Evolutionary conservation across 2,888 invertebrate genomes (phyloP), one percentile per base, ranked within the genome.

Genomic region (Pogonocherus hispidulus): DNA sequence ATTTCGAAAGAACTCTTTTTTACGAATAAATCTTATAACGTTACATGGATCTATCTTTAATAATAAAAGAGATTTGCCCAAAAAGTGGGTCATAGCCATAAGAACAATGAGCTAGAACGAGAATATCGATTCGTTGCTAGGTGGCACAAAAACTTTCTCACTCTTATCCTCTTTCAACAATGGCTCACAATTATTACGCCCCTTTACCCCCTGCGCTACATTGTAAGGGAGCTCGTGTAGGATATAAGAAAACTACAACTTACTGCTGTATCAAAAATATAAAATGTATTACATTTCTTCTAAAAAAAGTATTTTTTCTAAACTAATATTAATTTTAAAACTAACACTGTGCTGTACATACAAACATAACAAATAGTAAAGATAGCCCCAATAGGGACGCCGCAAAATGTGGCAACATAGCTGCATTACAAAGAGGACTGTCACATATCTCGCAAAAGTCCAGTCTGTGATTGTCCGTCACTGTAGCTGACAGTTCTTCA

Each of bases 391-490:
- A 1, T n/a, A n/a, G n/a, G 3, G 37, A 4, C 11, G 9, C 2
- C 1, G 14, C 18, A 37, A 19, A 35, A 11, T 23, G 2, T 1
- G 22, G 49, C 18, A 8, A 11, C 11, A 22, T 23, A 14, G 47
- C 64, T 0, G 56, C 35, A 37, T 64, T 64, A 20, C 64, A 64
- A 6, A 64, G 47, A 19, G 64, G 8, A 37, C 14, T 37, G 37
- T 56, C 49, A 5, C 64, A 64, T 1, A 22, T 27, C 8, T n/a
- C 35, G 19, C 64, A 64, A 20, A 8, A 44, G 9, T 56, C 35
- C 35, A 64, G 20, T 1, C 3, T 52, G 20, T 62, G 51, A 11
- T 37, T 20, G 11, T 3, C 22, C 6, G 52, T 19, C 16, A 18
- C 57, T 19, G 18, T 32, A 19, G 46, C 67, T 1, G 20, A 6